phyloP scores from a whole-genome alignment of 2,888 invertebrate species.

The Odontocerum albicorne region DNA sequence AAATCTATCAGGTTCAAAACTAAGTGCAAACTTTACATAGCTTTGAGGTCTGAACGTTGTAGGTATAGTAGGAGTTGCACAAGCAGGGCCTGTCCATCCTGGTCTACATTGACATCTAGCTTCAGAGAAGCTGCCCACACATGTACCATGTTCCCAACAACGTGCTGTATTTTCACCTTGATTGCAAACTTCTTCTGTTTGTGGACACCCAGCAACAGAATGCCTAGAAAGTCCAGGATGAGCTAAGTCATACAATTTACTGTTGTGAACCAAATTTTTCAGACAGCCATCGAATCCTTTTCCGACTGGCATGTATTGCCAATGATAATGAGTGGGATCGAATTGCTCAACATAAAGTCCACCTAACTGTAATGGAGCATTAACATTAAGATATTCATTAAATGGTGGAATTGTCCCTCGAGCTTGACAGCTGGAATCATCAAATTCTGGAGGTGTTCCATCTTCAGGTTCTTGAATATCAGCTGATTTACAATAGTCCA shows the following conservation, averaged over 20 bases:
- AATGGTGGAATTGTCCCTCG: constrained; percentile 90
- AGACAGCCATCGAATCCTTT: constrained; percentile 96
- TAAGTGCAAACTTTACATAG: constrained; percentile 95
- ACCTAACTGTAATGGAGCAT: constrained; percentile 93
- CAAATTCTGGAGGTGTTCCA: constrained; percentile 85
- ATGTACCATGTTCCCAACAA: constrained; percentile 94
- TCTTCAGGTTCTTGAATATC: constrained; percentile 88
- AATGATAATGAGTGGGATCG: constrained; percentile 84
- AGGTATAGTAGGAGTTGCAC: constrained; percentile 82
- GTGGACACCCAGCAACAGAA: constrained; percentile 88
- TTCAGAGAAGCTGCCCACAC: constrained; percentile 87
- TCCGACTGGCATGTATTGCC: constrained; percentile 88
- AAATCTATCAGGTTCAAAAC: constrained; percentile 91
- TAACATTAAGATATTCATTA: constrained; percentile 94
- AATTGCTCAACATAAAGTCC: constrained; percentile 89
- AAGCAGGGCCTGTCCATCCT: constrained; percentile 92
- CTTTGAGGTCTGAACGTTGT: constrained; percentile 92
- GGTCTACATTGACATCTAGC: constrained; percentile 93
- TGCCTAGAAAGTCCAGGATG: constrained; percentile 87
- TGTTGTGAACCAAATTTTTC: constrained; percentile 93
- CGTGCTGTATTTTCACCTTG: constrained; percentile 82
- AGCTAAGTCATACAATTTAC: constrained; percentile 92
- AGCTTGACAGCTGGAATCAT: constrained; percentile 88
- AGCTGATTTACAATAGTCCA: constrained; percentile 91
- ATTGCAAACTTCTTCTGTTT: constrained; percentile 90